Conservation (phyloP, 2,797 vertebrate species). For the Notolepis coatsorum region DNA sequence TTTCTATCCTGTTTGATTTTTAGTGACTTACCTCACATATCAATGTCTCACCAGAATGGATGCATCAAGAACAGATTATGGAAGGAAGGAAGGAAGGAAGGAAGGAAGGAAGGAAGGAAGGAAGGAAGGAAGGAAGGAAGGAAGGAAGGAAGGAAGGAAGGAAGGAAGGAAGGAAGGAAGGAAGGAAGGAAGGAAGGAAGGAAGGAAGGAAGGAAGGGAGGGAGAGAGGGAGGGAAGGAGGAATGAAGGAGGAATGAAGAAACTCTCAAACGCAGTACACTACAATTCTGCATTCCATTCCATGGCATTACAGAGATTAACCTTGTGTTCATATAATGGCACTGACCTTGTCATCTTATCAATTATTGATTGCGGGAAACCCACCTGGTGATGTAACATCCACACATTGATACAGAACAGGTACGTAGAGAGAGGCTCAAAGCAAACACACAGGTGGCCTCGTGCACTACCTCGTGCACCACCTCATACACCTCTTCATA, state of each 20-base stretch:
- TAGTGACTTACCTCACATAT: conserved; percentile 20
- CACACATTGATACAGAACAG: conserved; percentile 35
- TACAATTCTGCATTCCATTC: conserved; percentile 47
- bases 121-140: background rate
- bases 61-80: background rate
- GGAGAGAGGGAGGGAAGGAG: background rate
- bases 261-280: no score
- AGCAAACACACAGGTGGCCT: conserved; percentile 53
- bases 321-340: conserved; percentile 11
- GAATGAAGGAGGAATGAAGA: no score
- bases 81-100: conserved; percentile 3
- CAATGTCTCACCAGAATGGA: conserved; percentile 3
- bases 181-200: conserved; percentile 5
- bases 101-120: background rate
- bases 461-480: conserved; percentile 32
- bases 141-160: background rate
- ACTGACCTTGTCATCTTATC: conserved; percentile 31
- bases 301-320: conserved; percentile 29
- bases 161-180: no score
- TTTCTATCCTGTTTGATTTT: background rate
- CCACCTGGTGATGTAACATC: conserved; percentile 30
- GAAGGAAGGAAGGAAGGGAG: background rate
- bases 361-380: conserved; percentile 30
- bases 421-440: conserved; percentile 13
- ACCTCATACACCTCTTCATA: no score